These are phyloP conservation scores for Dipodomys stephensi DNA, from an alignment of 2,113 vertebrate genomes.

Conservation along the genomic window DNA sequence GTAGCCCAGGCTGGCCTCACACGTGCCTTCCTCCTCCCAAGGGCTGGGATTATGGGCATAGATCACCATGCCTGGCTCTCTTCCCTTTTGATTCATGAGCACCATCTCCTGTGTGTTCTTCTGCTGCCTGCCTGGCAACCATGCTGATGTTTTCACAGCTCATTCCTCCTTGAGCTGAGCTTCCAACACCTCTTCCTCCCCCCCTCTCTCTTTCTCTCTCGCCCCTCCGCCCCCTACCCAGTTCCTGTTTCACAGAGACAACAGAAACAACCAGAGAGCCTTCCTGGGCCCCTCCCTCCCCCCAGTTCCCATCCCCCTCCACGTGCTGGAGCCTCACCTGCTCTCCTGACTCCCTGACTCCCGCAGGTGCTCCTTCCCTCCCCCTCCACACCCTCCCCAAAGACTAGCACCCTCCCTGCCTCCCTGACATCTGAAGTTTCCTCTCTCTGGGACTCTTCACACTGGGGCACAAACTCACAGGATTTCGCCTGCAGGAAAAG, in stretches of 20 bases:
- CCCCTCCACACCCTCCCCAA: neutral
- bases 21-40: no score
- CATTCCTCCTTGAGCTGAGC: neutral
- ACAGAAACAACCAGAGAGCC: neutral
- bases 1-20: no score
- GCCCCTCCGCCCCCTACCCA: no score
- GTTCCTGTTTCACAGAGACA: neutral
- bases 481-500: neutral
- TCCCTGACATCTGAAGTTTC: fast-evolving
- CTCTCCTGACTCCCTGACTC: no score
- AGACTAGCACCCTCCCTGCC: neutral
- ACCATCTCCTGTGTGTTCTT: neutral
- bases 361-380: fast-evolving
- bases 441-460: neutral
- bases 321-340: neutral
- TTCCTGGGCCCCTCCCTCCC: neutral
- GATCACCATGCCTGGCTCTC: no score
- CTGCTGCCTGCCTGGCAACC: neutral
- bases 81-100: no score
- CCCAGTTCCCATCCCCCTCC: fast-evolving
- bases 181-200: neutral
- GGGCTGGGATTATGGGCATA: no score
- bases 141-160: neutral
- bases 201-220: neutral
- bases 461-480: neutral